Base-by-base conservation (phyloP, 2,888 invertebrate species). In the Eristalis tenax region DNA sequence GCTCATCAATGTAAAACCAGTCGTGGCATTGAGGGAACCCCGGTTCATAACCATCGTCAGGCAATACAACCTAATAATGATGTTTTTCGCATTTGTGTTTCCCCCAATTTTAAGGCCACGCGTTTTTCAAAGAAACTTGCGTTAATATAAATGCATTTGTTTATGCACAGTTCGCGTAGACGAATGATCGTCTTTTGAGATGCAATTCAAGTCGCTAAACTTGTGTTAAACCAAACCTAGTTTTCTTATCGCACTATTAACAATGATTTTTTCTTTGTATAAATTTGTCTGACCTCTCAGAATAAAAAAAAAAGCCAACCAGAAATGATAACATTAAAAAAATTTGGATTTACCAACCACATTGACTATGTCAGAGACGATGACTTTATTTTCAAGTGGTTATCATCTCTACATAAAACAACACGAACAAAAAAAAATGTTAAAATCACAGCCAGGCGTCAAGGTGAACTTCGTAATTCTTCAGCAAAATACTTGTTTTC, bases 391-490 rank as follows among this genome's bases (percentile, higher is more conserved):
- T 32, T 65, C 66, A 81, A 81, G 69, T 73, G 57, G 73, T 74
- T 82, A 81, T 81, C 73, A 81, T 26, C 43, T 66, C 15, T 6
- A 80, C 28, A 18, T 50, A 59, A 59, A 64, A 22, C 35, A 38
- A 18, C 4, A 22, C 50, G 64, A 68, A 73, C 38, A 56, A 43
- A 65, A 23, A 69, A 57, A 26, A 50, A 50, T 11, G 23, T 59
- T 26, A 68, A 70, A 64, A 70, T 22, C 63, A 35, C 59, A 63
- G 65, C 40, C 56, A 78, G 70, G 78, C 86, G 71, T 79, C 86
- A 86, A 86, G 86, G 86, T 86, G 78, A 86, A 79, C 86, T n/a
- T 82, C 86, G 73, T 82, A 79, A 86, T 70, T 74, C 75, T 63
- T 64, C 59, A 64, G 65, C 78, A 38, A 83, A 86, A 86, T 82